Conservation (phyloP, 2,888 invertebrate species). For the Lasioglossum marginatum region DNA sequence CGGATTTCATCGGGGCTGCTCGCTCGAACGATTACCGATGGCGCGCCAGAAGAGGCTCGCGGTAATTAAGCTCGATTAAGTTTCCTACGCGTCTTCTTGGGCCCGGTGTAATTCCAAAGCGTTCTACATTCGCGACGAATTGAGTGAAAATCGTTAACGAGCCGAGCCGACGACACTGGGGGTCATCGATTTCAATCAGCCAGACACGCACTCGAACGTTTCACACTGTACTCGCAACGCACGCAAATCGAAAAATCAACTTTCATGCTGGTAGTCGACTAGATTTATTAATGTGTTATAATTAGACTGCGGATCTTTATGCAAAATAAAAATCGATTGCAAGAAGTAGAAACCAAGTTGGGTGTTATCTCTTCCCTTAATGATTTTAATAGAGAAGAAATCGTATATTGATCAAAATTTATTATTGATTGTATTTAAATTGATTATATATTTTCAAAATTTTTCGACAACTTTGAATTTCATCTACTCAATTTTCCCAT, state of each 20-base stretch:
- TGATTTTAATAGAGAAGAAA: too few species aligned
- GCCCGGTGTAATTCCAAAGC: constrained; percentile 69
- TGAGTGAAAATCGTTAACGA: constrained; percentile 71
- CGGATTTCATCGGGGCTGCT: constrained; percentile 64
- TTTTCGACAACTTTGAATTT: too few species aligned
- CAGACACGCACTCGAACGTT: background rate
- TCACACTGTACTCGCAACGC: background rate
- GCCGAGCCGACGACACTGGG: constrained; percentile 21
- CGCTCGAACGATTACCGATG: constrained; percentile 69
- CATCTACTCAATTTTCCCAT: too few species aligned
- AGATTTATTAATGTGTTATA: too few species aligned
- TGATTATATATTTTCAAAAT: too few species aligned
- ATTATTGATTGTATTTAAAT: too few species aligned
- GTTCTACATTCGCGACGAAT: constrained; percentile 67
- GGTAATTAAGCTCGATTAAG: constrained; percentile 73
- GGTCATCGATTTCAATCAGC: background rate
- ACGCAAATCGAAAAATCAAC: background rate
- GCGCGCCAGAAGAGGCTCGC: constrained; percentile 66
- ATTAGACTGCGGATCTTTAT: too few species aligned
- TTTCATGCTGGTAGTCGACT: background rate
- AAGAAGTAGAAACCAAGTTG: too few species aligned
- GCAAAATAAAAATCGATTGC: too few species aligned
- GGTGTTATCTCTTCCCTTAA: too few species aligned
- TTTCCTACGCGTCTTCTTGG: constrained; percentile 68
- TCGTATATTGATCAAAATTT: too few species aligned